Percentiles rank a stretch among this genome's conserved stretches.
These are phyloP conservation scores for Mustela lutreola DNA, from an alignment of 2,113 vertebrate genomes.

Conservation along the genomic window DNA sequence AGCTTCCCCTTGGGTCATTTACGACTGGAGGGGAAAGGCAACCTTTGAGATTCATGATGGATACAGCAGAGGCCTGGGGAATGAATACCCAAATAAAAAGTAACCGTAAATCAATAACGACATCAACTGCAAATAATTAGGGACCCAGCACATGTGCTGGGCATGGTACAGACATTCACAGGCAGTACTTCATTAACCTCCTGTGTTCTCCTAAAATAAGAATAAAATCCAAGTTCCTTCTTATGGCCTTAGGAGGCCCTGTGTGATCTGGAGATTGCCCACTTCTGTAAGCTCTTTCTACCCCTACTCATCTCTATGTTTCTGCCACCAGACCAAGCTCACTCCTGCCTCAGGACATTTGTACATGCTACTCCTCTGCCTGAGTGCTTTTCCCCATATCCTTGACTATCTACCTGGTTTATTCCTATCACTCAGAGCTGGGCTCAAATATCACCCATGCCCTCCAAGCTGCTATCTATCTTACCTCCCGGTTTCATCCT, in stretches of 20 bases:
- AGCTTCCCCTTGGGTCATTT: slow-evolving; percentile 30
- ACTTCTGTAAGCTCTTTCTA: background rate
- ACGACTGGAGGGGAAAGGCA: background rate
- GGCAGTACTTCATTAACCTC: background rate
- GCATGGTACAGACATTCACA: background rate
- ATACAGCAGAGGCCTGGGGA: background rate
- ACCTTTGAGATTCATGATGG: background rate
- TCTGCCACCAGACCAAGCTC: background rate
- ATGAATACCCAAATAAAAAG: background rate
- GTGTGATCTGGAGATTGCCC: rapidly evolving
- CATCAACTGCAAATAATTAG: background rate
- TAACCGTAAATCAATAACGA: no score
- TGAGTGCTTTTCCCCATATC: background rate
- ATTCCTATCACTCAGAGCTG: background rate
- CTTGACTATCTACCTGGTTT: background rate
- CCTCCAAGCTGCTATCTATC: no score
- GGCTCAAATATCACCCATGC: background rate
- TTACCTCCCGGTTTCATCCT: background rate
- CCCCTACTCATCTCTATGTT: background rate
- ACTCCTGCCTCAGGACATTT: background rate
- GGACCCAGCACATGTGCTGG: background rate
- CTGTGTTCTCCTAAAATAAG: background rate
- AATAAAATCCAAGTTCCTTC: slow-evolving; percentile 12
- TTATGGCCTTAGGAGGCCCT: background rate
- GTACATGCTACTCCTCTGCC: background rate